These are phyloP conservation scores for Neodontobutis hainanensis DNA, from an alignment of 2,113 vertebrate species.

Conservation along the genomic window DNA sequence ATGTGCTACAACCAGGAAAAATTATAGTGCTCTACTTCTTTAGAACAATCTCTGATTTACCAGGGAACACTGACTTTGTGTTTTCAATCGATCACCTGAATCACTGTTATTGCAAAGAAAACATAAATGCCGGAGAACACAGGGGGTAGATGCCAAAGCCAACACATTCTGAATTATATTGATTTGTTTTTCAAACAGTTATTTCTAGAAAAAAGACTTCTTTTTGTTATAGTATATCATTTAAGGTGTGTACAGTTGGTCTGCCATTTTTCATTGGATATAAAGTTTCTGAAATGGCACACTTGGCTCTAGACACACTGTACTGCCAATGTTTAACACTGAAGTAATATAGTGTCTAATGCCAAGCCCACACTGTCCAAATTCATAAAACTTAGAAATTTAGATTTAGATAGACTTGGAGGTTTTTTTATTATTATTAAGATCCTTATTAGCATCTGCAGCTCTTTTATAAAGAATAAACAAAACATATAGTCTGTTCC, in stretches of 20 bases:
- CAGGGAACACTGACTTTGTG: neutral
- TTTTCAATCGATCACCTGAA: constrained; percentile 17
- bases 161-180: constrained; percentile 10
- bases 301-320: neutral
- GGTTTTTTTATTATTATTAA: too few species aligned
- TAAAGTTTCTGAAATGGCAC: neutral
- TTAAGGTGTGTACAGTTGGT: neutral
- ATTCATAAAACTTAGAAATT: neutral
- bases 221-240: neutral
- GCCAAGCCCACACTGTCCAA: too few species aligned
- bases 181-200: constrained; percentile 5
- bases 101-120: constrained; percentile 15
- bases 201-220: constrained; percentile 7
- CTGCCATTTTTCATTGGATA: neutral
- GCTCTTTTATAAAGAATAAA: too few species aligned
- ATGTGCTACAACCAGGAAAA: neutral
- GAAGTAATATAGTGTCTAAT: neutral
- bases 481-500: too few species aligned
- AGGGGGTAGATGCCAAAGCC: neutral
- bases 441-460: too few species aligned
- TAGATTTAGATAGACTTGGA: too few species aligned
- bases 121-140: constrained; percentile 18
- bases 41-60: constrained; percentile 6
- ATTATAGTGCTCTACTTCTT: neutral
- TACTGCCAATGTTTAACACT: neutral